Evolutionary conservation across 1,140 invertebrate species (phyloP).

Genomic region (Bombus soroeensis): DNA sequence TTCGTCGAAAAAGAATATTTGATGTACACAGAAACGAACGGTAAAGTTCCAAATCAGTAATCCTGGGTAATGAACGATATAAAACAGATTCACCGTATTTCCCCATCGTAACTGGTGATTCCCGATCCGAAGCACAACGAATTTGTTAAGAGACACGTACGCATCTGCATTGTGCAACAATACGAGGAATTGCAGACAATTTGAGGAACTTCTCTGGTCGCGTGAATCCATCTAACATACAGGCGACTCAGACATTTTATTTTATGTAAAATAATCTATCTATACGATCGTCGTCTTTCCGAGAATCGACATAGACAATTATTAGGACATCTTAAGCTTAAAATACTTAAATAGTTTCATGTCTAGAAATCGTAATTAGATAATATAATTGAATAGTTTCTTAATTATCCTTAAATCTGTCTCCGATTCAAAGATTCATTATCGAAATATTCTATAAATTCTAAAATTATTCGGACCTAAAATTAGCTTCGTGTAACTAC

Average conservation of each 20-base stretch:
- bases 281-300: background rate
- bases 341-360: background rate
- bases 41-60: background rate
- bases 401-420: background rate
- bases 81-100: slow-evolving; percentile 15
- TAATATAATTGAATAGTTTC: background rate
- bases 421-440: background rate
- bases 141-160: background rate
- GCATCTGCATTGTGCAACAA: background rate
- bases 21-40: background rate
- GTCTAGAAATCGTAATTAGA: background rate
- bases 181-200: background rate
- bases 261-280: background rate
- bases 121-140: background rate
- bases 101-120: background rate
- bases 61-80: background rate
- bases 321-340: background rate
- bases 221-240: background rate
- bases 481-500: background rate
- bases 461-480: background rate
- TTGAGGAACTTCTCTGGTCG: slow-evolving; percentile 1
- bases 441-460: background rate
- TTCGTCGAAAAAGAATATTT: background rate
- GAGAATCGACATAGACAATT: background rate
- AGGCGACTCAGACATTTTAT: background rate